Conservation (phyloP, 2,113 vertebrate species). For the Thunnus maccoyii region DNA sequence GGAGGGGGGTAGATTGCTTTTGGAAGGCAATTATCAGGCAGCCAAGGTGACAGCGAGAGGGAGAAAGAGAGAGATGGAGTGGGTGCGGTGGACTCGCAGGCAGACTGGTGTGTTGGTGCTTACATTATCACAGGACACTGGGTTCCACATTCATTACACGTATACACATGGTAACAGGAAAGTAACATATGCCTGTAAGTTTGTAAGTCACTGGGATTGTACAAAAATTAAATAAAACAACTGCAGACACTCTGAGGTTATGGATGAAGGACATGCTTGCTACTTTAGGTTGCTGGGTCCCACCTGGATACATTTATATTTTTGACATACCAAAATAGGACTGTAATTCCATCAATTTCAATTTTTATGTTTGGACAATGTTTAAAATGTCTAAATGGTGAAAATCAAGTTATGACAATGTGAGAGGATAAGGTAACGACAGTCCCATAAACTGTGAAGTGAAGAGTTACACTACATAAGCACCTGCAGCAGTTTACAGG, state of each 20-base stretch:
- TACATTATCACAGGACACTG: slow-evolving; percentile 2
- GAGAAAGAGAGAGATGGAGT: slow-evolving; percentile 9
- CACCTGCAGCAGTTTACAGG: too few species aligned
- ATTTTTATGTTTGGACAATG: too few species aligned
- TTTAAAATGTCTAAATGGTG: too few species aligned
- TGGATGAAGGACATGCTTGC: neutral
- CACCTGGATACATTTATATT: neutral
- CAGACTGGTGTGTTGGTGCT: slow-evolving; percentile 21
- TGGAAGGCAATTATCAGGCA: slow-evolving; percentile 74
- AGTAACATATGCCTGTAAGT: neutral
- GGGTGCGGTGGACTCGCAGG: slow-evolving; percentile 6
- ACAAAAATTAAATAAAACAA: neutral
- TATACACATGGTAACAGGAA: slow-evolving; percentile 7
- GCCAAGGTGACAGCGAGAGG: slow-evolving; percentile 71
- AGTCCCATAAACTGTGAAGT: too few species aligned
- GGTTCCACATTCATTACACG: slow-evolving; percentile 19
- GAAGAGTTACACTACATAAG: too few species aligned
- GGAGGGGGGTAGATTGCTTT: slow-evolving; percentile 63
- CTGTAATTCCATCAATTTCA: too few species aligned
- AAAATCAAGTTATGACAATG: too few species aligned
- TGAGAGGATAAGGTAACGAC: too few species aligned
- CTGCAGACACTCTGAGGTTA: neutral
- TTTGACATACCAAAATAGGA: too few species aligned
- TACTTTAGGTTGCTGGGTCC: neutral
- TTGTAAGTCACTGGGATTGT: neutral